Percentiles rank a stretch among this genome's conserved stretches.
These are phyloP conservation scores for Xestoiulus laeticollis DNA, from an alignment of 2,888 invertebrate species.

Conservation along the genomic window DNA sequence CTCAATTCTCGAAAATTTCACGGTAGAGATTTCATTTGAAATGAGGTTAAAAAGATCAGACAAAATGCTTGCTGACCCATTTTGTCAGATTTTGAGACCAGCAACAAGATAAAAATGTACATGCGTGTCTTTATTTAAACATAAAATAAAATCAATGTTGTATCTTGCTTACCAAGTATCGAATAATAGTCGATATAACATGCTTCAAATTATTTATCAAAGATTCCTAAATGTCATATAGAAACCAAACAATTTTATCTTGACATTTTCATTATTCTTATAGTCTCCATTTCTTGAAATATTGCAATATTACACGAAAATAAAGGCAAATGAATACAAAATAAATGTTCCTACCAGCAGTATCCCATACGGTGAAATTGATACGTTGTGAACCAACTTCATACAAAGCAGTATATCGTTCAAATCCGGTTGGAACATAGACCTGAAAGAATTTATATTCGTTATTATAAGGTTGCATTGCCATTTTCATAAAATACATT, in stretches of 20 bases:
- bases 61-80: background rate
- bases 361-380: slow-evolving; percentile 73
- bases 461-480: background rate
- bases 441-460: slow-evolving; percentile 63
- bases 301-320: too few species aligned
- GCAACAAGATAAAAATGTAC: background rate
- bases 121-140: background rate
- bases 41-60: background rate
- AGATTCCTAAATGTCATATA: too few species aligned
- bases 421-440: slow-evolving; percentile 73
- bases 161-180: too few species aligned
- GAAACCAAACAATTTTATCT: too few species aligned
- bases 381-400: slow-evolving; percentile 71
- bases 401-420: slow-evolving; percentile 71
- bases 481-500: too few species aligned
- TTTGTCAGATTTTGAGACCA: background rate
- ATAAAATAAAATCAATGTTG: too few species aligned
- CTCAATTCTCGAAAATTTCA: background rate
- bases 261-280: too few species aligned
- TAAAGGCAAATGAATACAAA: too few species aligned
- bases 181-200: too few species aligned
- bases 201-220: too few species aligned
- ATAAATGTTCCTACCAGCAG: slow-evolving; percentile 67
- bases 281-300: too few species aligned
- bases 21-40: background rate